Percentiles rank a stretch among this genome's conserved stretches.
Evolutionary conservation across 1,140 invertebrate genomes (phyloP).

Genomic region (Xylocopa sonorina): DNA sequence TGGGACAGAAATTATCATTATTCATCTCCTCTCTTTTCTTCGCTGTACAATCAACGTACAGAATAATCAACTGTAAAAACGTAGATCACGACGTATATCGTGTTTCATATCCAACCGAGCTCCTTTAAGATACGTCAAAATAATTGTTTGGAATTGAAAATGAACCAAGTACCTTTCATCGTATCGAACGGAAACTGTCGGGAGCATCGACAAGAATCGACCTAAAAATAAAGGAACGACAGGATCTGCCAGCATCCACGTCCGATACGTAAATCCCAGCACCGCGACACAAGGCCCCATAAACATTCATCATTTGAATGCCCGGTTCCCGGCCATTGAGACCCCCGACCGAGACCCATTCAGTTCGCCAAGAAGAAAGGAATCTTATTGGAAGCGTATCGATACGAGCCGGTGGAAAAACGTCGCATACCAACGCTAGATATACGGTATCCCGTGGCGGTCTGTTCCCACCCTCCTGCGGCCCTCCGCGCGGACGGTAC

Average conservation of each 20-base stretch:
- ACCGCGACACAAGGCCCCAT: neutral
- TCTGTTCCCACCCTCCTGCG: neutral
- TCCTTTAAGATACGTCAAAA: no score
- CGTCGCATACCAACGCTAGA: conserved; percentile 16
- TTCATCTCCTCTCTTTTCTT: neutral
- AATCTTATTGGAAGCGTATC: conserved; percentile 33
- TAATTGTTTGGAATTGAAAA: no score
- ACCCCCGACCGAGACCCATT: neutral
- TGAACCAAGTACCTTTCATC: no score
- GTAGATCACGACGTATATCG: no score
- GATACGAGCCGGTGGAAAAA: conserved; percentile 2
- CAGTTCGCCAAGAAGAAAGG: neutral
- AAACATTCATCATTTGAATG: conserved; percentile 4
- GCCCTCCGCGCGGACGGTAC: neutral
- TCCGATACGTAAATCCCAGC: neutral
- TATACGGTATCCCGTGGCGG: conserved; percentile 24
- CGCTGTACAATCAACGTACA: no score
- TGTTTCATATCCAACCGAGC: no score
- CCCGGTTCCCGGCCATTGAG: neutral
- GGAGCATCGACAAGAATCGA: no score
- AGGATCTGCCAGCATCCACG: neutral
- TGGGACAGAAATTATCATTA: conserved; percentile 1
- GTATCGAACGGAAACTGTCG: no score
- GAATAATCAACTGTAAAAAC: no score
- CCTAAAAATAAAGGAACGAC: neutral